Evolutionary conservation across 2,888 invertebrate species (phyloP).

Genomic region (Deilephila elpenor): DNA sequence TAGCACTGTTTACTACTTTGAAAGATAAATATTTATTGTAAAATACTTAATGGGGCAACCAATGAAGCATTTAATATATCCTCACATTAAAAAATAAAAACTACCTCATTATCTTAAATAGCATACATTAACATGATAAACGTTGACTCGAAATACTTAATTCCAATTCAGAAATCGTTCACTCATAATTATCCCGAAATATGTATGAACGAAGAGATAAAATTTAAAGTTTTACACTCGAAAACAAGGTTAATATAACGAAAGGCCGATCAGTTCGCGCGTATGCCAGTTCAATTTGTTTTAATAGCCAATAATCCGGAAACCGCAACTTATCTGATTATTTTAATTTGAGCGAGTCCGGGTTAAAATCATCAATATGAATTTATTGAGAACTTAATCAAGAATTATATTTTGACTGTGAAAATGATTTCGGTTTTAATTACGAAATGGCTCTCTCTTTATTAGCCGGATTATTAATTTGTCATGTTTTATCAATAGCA

Average conservation of each 20-base stretch:
- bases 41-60: too few relatives aligned
- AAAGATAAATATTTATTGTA: too few relatives aligned
- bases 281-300: slow-evolving; percentile 33
- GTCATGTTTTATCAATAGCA: not conserved
- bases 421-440: not conserved
- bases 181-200: not conserved
- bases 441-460: not conserved
- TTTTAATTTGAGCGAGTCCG: slow-evolving; percentile 31
- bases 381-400: not conserved
- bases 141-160: too few relatives aligned
- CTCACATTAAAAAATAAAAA: too few relatives aligned
- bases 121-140: too few relatives aligned
- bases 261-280: slow-evolving; percentile 23
- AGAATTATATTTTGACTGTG: not conserved
- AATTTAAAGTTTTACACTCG: slow-evolving; percentile 5
- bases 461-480: not conserved
- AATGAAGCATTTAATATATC: too few relatives aligned
- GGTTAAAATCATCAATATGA: slow-evolving; percentile 3
- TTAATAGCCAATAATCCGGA: slow-evolving; percentile 22
- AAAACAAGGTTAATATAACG: slow-evolving; percentile 4
- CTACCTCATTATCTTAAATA: too few relatives aligned
- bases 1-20: too few relatives aligned
- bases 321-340: slow-evolving; percentile 40
- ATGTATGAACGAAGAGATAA: not conserved
- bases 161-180: not conserved